These are phyloP conservation scores for Syrphus vitripennis DNA, from an alignment of 2,888 invertebrate genomes.

Conservation along the genomic window DNA sequence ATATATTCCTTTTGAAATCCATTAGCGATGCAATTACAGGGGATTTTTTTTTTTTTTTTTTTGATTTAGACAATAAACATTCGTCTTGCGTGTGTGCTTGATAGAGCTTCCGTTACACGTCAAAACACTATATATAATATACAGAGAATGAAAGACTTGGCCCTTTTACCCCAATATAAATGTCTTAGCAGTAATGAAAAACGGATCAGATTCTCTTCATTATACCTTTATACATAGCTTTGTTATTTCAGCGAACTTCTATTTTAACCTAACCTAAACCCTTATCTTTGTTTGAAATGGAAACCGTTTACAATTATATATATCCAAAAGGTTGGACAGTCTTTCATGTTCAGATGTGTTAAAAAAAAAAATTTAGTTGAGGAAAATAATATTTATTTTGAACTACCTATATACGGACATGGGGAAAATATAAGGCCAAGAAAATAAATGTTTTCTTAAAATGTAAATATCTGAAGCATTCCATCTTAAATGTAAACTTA, in stretches of 20 bases:
- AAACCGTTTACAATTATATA: constrained; percentile 37
- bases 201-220: constrained; percentile 67
- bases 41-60: constrained; percentile 13
- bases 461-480: constrained; percentile 35
- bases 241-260: background rate
- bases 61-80: constrained; percentile 25
- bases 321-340: constrained; percentile 8
- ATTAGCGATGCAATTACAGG: constrained; percentile 58
- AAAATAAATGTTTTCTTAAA: constrained; percentile 19
- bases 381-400: constrained; percentile 24
- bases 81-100: constrained; percentile 33
- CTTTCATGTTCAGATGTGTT: background rate
- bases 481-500: background rate
- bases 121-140: background rate
- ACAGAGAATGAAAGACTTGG: background rate
- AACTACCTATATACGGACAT: constrained; percentile 48
- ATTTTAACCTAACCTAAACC: no score
- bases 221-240: constrained; percentile 58
- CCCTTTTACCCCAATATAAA: no score
- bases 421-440: background rate
- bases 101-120: constrained; percentile 27
- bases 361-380: background rate
- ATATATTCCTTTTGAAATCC: constrained; percentile 12
- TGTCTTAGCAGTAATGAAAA: constrained; percentile 56
- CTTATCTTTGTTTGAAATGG: background rate